phyloP scores from a whole-genome alignment of 2,797 vertebrate genomes.

The Silurus lanzhouensis region DNA sequence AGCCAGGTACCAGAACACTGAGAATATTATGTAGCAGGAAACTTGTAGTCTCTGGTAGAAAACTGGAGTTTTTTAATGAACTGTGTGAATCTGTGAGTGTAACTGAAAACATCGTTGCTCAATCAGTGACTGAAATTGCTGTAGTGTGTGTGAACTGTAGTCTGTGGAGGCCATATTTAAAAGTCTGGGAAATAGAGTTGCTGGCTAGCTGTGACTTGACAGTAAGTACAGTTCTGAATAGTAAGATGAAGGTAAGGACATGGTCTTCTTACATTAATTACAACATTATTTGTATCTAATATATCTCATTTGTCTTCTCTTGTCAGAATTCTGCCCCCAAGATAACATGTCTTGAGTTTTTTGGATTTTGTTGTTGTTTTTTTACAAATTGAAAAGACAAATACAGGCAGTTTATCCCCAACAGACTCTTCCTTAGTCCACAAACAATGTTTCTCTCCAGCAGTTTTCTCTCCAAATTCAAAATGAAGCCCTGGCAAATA shows the following conservation, averaged over 20 bases:
- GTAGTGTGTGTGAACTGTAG: too few relatives aligned
- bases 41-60: too few relatives aligned
- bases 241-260: background rate
- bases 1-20: too few relatives aligned
- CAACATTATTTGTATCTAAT: background rate
- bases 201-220: too few relatives aligned
- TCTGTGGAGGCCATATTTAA: too few relatives aligned
- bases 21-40: too few relatives aligned
- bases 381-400: background rate
- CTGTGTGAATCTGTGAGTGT: too few relatives aligned
- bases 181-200: too few relatives aligned
- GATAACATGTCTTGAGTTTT: background rate
- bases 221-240: background rate
- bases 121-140: too few relatives aligned
- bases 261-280: background rate
- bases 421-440: background rate
- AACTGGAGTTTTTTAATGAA: too few relatives aligned
- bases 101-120: too few relatives aligned
- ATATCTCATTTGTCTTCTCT: background rate
- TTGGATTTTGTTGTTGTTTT: background rate
- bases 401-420: background rate
- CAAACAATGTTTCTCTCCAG: background rate
- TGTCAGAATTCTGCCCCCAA: background rate
- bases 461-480: slow-evolving; percentile 3
- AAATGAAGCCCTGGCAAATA: background rate